Conservation (phyloP, 2,888 invertebrate genomes). For the Neocrepidodera transversa region DNA sequence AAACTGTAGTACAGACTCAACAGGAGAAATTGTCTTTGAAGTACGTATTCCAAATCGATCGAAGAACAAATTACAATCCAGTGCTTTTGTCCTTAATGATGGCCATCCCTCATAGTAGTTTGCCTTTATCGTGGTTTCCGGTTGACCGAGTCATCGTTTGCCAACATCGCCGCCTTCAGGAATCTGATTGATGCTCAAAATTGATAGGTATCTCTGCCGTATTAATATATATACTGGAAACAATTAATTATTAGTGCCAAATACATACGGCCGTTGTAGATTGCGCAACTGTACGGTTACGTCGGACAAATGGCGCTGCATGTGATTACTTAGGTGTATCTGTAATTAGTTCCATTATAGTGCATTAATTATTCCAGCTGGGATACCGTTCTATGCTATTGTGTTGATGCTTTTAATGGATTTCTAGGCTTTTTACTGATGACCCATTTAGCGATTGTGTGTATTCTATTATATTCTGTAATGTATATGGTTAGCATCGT, state of each 20-base stretch:
- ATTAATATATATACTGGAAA: conserved; percentile 43
- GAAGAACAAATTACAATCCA: conserved; percentile 11
- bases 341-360: conserved; percentile 22
- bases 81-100: conserved; percentile 8
- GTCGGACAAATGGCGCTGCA: conserved; percentile 6
- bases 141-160: conserved; percentile 16
- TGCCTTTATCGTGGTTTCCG: conserved; percentile 23
- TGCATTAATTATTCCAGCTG: conserved; percentile 15
- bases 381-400: conserved; percentile 11
- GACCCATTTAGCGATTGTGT: background rate
- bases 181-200: conserved; percentile 46
- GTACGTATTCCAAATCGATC: no score
- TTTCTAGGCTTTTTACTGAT: background rate
- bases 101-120: conserved; percentile 19
- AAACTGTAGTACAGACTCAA: no score
- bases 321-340: conserved; percentile 25
- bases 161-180: conserved; percentile 29
- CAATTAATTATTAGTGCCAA: conserved; percentile 43
- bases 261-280: conserved; percentile 30
- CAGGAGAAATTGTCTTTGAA: no score
- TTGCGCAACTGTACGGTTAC: conserved; percentile 9
- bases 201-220: conserved; percentile 45
- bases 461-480: no score
- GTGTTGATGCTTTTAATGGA: conserved; percentile 2
- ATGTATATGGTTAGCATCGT: no score